Base-by-base conservation (phyloP, 2,797 vertebrate genomes). In the Typhlichthys eigenmanni region DNA sequence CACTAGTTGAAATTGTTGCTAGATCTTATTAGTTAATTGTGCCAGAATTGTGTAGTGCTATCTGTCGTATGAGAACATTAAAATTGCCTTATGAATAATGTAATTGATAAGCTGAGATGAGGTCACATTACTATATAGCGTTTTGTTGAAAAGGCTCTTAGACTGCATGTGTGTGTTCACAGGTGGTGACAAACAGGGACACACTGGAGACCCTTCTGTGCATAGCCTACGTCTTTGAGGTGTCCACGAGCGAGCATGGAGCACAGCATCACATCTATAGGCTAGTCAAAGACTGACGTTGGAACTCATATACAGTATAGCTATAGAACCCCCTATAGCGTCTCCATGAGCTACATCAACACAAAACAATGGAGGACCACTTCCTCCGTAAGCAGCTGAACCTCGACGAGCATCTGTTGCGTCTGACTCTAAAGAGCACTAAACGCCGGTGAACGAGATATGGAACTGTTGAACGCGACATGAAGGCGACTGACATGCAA, bases 251-350 rank as follows among this genome's bases (percentile, higher is more conserved):
- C 0, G 95, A 96, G 75, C 95, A 95, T 0, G 95, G 95, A 0
- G 95, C 95, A 7, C 95, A 96, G 75, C 95, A 96, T 84, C 95
- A 96, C 66, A 95, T 96, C 85, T 96, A 96, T 88, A 91, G 94
- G 83, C 94, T 96, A 16, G 93, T 96, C 80, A 96, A 95, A 86
- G 95, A 96, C 91, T 96, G 92, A 94, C 73, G 64, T 55, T 62
- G 73, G 67, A 78, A 69, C 82, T 68, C 58, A 71, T 43, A 29
- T 75, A 66, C 66, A 67, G 79, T 72, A 67, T 80, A 69, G 71
- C 69, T 76, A 68, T 78, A 76, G 84, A 75, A 52, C 48, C 65
- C 62, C 63, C 58, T 61, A 49, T 43, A 46, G 55, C 63, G 64
- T 71, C 74, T 81, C 76, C 61, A 74, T 68, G 69, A 87, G 73